Percentiles rank a stretch among this genome's conserved stretches.
These are phyloP conservation scores for Chauna torquata DNA, from an alignment of 2,113 vertebrate genomes.

Conservation along the genomic window DNA sequence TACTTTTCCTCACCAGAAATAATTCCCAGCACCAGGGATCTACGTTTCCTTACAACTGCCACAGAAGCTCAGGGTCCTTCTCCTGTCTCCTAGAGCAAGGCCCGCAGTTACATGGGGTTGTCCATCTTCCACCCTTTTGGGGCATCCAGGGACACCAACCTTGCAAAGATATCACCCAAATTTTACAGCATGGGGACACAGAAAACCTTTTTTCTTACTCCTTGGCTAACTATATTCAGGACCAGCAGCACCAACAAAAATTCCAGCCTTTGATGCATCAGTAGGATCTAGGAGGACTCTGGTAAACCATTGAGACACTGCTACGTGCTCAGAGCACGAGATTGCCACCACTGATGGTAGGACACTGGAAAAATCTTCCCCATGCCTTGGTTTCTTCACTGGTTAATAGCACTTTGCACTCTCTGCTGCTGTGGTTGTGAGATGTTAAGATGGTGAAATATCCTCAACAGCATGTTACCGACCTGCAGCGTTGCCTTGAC, in stretches of 20 bases:
- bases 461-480: neutral
- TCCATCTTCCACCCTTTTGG: neutral
- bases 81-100: neutral
- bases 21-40: fast-evolving
- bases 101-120: fast-evolving
- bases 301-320: neutral
- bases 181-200: fast-evolving
- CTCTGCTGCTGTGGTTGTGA: neutral
- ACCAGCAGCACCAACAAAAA: neutral
- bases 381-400: fast-evolving
- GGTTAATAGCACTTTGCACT: neutral
- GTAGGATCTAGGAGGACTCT: neutral
- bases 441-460: neutral
- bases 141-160: fast-evolving
- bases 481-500: neutral
- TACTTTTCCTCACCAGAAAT: neutral
- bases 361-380: neutral
- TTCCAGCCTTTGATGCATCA: neutral
- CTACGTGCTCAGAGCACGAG: fast-evolving
- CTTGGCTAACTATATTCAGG: neutral
- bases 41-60: neutral
- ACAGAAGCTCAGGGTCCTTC: neutral
- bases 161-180: neutral
- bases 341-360: neutral
- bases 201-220: neutral